Percentiles rank a stretch among this genome's conserved stretches.
Evolutionary conservation across 2,888 invertebrate genomes (phyloP).

Genomic region (Synanthedon andrenaeformis): DNA sequence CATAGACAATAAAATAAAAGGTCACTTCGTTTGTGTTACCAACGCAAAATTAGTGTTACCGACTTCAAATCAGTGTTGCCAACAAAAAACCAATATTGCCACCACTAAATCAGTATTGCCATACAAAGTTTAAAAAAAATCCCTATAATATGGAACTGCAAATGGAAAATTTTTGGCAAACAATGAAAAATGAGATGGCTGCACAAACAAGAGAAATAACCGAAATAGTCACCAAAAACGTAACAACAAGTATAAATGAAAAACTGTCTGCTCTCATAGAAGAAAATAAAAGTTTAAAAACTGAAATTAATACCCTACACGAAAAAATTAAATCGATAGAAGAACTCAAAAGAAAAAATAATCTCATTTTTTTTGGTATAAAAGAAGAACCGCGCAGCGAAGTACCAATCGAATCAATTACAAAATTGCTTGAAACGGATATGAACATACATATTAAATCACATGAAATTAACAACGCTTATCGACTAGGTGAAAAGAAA

Average conservation of each 20-base stretch:
- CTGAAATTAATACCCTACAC: not conserved
- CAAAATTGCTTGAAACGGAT: not conserved
- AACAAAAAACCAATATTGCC: too few species aligned
- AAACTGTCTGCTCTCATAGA: constrained; percentile 4
- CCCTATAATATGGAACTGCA: too few species aligned
- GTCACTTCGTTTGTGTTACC: too few species aligned
- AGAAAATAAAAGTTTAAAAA: constrained; percentile 5
- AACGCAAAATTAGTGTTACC: too few species aligned
- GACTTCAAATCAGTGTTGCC: too few species aligned
- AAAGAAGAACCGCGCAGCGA: not conserved
- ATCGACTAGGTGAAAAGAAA: not conserved
- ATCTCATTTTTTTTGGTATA: not conserved
- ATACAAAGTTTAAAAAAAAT: too few species aligned
- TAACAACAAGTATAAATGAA: constrained; percentile 3
- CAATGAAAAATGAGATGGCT: constrained; percentile 2
- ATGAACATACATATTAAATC: not conserved
- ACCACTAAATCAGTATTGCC: too few species aligned
- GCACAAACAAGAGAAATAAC: constrained; percentile 5
- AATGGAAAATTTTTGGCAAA: too few species aligned
- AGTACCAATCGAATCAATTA: not conserved
- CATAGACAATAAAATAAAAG: too few species aligned
- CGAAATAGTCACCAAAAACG: constrained; percentile 5
- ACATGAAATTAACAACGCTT: not conserved
- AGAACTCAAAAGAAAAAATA: constrained; percentile 4
- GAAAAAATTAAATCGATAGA: constrained; percentile 3